Base-by-base conservation (phyloP, 2,888 invertebrate genomes). In the Calameuta idolon region DNA sequence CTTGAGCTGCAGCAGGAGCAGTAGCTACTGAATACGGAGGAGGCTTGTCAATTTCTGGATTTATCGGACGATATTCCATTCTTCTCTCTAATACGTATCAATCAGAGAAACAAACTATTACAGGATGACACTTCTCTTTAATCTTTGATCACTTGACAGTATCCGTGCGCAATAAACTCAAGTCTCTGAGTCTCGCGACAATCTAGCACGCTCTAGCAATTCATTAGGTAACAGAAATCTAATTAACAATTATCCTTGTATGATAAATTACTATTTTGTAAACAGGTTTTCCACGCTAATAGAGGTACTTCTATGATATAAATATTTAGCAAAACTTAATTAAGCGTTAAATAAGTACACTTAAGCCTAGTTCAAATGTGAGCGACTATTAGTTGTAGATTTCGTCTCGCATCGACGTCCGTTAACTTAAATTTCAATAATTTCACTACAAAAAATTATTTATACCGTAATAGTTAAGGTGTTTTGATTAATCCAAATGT, bases 41-140 rank as follows among this genome's bases (percentile, higher is more conserved):
- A 34, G 89, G 88, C 74, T 83, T 86, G 35, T 88, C 89, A 37
- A 68, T 34, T n/a, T 34, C 77, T 31, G 83, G 23, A 75, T 83
- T 86, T 73, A 89, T 75, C 34, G 87, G 83, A 69, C 84, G 83
- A 5, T 76, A 82, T 77, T 89, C 89, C 89, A 89, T 89, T 71
- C 15, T 55, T 55, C 23, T 9, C 55, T 55, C 9, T 55, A 55
- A 55, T 55, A 55, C 5, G 23, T 23, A 23, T 55, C 23, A 23
- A 55, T 55, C 23, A 55, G 9, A 23, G 23, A 55, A 55, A 55
- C 5, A 55, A 55, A 55, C 23, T 55, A 55, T 55, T 55, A 23
- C 23, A 23, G 23, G 55, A 55, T 55, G 55, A 55, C 55, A 55
- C 23, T 55, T 55, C 9, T 23, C 55, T 55, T 40, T 40, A 40